A percentile compares a stretch with the other conserved stretches of the same genome.
Conservation (phyloP, 1,140 invertebrate genomes). For the Protaetia brevitarsis region DNA sequence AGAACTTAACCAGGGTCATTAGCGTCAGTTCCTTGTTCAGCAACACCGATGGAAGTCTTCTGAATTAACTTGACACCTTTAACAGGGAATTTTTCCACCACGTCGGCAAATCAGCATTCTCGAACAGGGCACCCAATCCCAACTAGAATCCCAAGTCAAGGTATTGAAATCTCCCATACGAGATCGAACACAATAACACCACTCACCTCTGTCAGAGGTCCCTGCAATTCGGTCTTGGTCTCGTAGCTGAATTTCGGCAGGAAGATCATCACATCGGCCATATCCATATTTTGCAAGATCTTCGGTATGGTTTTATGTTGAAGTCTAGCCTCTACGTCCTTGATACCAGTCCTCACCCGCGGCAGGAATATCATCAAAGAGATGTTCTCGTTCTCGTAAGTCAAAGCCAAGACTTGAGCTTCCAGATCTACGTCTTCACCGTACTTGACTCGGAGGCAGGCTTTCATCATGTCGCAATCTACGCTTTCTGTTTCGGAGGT, state of each 20-base stretch:
- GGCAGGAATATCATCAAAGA: conserved; percentile 68
- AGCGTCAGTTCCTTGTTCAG: background rate
- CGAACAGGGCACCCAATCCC: background rate
- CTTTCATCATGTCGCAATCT: conserved; percentile 63
- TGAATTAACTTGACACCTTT: background rate
- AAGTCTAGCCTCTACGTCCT: conserved; percentile 41
- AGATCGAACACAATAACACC: conserved; percentile 46
- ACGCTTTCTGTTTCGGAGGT: conserved; percentile 46
- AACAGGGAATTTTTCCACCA: background rate
- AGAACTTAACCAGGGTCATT: background rate
- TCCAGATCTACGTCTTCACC: conserved; percentile 51
- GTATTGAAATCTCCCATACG: background rate
- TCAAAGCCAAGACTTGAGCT: conserved; percentile 56
- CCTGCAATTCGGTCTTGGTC: conserved; percentile 56
- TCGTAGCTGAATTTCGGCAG: conserved; percentile 74
- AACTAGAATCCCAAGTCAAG: background rate
- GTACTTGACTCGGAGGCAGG: conserved; percentile 52
- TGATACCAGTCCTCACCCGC: conserved; percentile 56
- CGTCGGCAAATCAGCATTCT: background rate
- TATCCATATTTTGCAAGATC: conserved; percentile 36
- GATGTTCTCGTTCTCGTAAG: conserved; percentile 56
- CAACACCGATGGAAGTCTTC: background rate
- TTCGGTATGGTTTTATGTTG: conserved; percentile 34
- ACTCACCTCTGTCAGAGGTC: conserved; percentile 57
- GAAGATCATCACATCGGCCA: conserved; percentile 35